A percentile compares a stretch with the other conserved stretches of the same genome.
phyloP scores from a whole-genome alignment of 2,113 vertebrate genomes.

The Datnioides undecimradiatus region DNA sequence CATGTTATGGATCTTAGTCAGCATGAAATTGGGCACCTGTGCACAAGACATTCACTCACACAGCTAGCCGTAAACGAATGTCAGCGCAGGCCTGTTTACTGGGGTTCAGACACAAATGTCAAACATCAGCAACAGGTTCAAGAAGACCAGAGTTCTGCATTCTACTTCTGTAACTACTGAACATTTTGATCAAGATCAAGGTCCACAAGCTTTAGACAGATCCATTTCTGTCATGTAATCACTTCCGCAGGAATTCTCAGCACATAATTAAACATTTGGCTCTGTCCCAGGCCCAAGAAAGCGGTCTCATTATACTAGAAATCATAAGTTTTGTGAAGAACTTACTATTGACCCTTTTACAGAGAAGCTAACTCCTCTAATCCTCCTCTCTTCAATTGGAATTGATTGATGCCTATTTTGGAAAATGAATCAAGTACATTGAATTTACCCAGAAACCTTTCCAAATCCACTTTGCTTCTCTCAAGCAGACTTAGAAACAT shows the following conservation, averaged over 20 bases:
- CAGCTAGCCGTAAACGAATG: neutral
- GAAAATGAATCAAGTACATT: conserved; percentile 12
- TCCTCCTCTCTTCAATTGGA: neutral
- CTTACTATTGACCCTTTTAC: neutral
- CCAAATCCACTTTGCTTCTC: neutral
- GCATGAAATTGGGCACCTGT: neutral
- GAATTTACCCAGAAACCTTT: neutral
- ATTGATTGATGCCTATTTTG: neutral
- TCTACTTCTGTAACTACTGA: too few relatives aligned
- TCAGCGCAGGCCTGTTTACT: neutral
- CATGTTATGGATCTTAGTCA: conserved; percentile 6
- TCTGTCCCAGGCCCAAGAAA: neutral
- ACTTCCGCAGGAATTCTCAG: neutral
- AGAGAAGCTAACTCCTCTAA: neutral
- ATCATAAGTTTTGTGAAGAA: neutral
- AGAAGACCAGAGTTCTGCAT: neutral
- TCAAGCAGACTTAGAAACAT: neutral
- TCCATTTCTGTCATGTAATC: neutral
- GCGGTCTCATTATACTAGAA: neutral
- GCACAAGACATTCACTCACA: neutral
- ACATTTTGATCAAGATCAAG: neutral
- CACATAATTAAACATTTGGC: neutral
- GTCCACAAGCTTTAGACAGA: neutral
- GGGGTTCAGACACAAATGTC: neutral
- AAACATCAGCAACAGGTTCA: neutral